Conservation (phyloP, 2,797 vertebrate species). For the Rachycentron canadum region DNA sequence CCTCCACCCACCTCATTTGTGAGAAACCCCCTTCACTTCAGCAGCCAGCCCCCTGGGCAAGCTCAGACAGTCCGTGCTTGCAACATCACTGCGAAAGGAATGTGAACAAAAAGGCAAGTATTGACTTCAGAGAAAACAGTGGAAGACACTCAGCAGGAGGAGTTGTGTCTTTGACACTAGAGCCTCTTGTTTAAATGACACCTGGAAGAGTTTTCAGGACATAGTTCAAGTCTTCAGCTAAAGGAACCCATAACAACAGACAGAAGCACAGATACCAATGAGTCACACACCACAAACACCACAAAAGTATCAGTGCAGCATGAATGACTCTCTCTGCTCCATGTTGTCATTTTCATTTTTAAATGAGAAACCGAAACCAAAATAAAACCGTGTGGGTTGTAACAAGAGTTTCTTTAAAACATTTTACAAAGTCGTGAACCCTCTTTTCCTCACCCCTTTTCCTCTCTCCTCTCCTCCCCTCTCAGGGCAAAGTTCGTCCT, state of each 20-base stretch:
- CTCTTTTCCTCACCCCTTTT: not conserved
- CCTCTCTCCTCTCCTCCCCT: constrained; percentile 13
- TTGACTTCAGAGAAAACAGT: constrained; percentile 35
- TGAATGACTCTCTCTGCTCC: constrained; percentile 6
- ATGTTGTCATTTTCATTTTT: constrained; percentile 15
- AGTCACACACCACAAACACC: constrained; percentile 11
- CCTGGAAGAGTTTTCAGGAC: not conserved
- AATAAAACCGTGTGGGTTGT: too few relatives aligned
- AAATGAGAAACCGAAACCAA: too few relatives aligned
- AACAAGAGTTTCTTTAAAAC: not conserved
- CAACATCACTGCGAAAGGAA: constrained; percentile 58
- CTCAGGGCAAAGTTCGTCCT: constrained; percentile 83
- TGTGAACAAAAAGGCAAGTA: constrained; percentile 41
- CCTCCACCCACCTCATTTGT: not conserved
- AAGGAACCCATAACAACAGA: constrained; percentile 75
- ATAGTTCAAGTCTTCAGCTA: constrained; percentile 13
- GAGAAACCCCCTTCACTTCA: constrained; percentile 24
- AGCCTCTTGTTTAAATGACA: not conserved
- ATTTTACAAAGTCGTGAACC: not conserved
- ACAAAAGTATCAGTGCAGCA: not conserved
- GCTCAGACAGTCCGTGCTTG: constrained; percentile 56
- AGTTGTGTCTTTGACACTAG: constrained; percentile 7
- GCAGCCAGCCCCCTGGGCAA: constrained; percentile 47
- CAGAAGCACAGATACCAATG: constrained; percentile 63
- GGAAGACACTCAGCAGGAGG: constrained; percentile 11